Evolutionary conservation across 1,140 invertebrate species (phyloP), one percentile per base, ranked within the genome.

Genomic region (Drosophila obscura): DNA sequence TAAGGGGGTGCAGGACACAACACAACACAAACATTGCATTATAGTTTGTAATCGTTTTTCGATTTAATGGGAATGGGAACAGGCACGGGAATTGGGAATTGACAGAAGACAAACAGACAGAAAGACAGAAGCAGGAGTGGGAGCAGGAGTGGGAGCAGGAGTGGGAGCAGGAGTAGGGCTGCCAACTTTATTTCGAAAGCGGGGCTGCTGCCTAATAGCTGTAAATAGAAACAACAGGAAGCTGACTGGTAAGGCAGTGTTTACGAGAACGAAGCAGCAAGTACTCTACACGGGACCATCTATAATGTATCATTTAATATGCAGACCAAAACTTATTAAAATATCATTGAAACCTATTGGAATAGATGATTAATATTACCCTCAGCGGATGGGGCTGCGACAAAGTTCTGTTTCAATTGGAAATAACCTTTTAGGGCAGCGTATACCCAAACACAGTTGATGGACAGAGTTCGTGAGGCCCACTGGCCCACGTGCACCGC

Each of bases 31-130:
- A 88, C 62, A 77, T 67, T 73, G 76, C 65, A 88, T 88, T 88
- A 88, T 88, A 80, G 83, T 88, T 88, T 88, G 83, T 88, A 88
- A 88, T 88, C 83, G 84, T 80, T 88, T 88, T 88, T 88, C 83
- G 83, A 88, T 88, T 80, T 88, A 88, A 88, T 88, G 88, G 35
- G 44, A 68, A 28, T 13, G 56, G 31, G 51, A 46, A 58, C 64
- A 50, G 46, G 26, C 2, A 31, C 3, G 28, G 28, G 8, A 31
- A 9, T 26, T 15, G 28, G 26, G 13, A 50, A 58, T 58, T 16
- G 60, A 45, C 57, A 24, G 49, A 24, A 28, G 64, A 67, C 62
- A 55, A 67, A 56, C 63, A 49, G 50, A 35, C 11, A 41, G 11
- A 56, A 41, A 31, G 16, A 9, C 50, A 52, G 28, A 0, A 9